Base-by-base conservation (phyloP, 2,113 vertebrate genomes). In the Crypturellus undulatus region DNA sequence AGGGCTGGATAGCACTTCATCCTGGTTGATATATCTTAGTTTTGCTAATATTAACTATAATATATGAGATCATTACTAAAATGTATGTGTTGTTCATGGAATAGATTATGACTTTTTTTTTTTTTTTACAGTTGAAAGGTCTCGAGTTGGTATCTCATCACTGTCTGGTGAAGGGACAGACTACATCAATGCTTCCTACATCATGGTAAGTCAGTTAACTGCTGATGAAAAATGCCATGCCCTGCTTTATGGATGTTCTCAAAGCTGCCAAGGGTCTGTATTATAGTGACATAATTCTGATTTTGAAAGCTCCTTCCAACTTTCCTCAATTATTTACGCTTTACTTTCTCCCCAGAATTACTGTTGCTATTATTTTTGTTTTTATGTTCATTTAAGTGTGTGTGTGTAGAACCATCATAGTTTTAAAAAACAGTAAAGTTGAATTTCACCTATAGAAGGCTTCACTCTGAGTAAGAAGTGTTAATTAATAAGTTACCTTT, bases 141-240 rank as follows among this genome's bases (percentile, higher is more conserved):
- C 98, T 19, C 98, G 99, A 88, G 99, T 99, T 60, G 97, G 98
- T 73, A 98, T 99, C 90, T 98, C 98, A 6, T 98, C 98, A 2
- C 78, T 97, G 10, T 97, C 96, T 12, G 98, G 98, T 65, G 99
- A 99, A 93, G 97, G 98, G 8, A 98, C 98, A 9, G 99, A 99
- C 95, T 99, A 99, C 96, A 99, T 99, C 69, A 99, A 99, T 79
- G 99, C 99, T 32, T 99, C 99, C 17, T 99, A 99, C 71, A 95
- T 99, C 64, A 96, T 98, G 96, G 99, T 99, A 94, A 98, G 98
- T 96, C 58, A 62, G 6, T 72, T 67, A 38, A 87, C 8, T 30
- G 24, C 11, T 62, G 21, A 10, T 79, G 51, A 80, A 47, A 68
- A 93, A 15, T n/a, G 21, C 36, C 21, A 2, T 12, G 8, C 63